A percentile compares a stretch with the other conserved stretches of the same genome.
These are phyloP conservation scores for Drosophila pallidifrons DNA, from an alignment of 1,140 invertebrate genomes.

Conservation along the genomic window DNA sequence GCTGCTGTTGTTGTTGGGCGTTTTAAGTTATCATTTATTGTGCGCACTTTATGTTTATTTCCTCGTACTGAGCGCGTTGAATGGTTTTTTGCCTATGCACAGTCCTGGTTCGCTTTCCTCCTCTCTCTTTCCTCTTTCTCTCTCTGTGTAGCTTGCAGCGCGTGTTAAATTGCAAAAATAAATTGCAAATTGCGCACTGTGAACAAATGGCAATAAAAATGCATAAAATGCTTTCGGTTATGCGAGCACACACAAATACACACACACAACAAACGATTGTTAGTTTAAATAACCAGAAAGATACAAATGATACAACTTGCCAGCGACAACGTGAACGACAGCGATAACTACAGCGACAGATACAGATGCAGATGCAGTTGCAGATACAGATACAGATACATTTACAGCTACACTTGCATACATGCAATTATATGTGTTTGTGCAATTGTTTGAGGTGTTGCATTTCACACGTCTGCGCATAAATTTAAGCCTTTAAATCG, in stretches of 20 bases:
- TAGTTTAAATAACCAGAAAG: conserved; percentile 71
- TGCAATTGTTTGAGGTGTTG: conserved; percentile 62
- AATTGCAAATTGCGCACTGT: conserved; percentile 72
- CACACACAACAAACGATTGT: conserved; percentile 49
- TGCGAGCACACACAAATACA: conserved; percentile 15
- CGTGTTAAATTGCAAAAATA: conserved; percentile 83
- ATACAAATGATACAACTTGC: conserved; percentile 35
- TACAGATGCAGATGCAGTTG: background rate
- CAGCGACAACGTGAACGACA: conserved; percentile 9
- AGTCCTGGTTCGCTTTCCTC: background rate
- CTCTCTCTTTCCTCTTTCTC: conserved; percentile 7
- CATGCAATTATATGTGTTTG: conserved; percentile 5
- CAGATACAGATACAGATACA: background rate
- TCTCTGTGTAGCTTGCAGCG: conserved; percentile 39
- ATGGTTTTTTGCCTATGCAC: conserved; percentile 35
- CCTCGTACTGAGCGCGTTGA: conserved; percentile 54
- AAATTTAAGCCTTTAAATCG: conserved; percentile 14
- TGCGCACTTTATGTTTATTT: conserved; percentile 76
- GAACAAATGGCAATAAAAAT: conserved; percentile 80
- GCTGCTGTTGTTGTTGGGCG: conserved; percentile 58
- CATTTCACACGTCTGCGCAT: conserved; percentile 53
- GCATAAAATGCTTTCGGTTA: conserved; percentile 78
- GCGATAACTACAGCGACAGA: background rate
- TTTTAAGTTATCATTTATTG: conserved; percentile 82
- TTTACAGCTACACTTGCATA: background rate